Evolutionary conservation across 2,888 invertebrate species (phyloP).

Genomic region (Blomia tropicalis): DNA sequence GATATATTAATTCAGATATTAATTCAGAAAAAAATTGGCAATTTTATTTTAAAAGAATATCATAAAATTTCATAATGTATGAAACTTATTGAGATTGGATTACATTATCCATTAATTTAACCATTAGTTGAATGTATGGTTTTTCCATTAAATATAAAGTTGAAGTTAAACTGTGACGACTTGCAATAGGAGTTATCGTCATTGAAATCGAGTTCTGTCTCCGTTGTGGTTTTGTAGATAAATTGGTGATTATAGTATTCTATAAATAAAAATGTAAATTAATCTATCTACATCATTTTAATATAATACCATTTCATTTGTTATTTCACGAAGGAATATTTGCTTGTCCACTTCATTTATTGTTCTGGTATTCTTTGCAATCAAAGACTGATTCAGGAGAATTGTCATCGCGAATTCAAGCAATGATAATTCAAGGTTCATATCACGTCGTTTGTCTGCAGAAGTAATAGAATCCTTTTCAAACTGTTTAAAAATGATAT

Average conservation of each 20-base stretch:
- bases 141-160: neutral
- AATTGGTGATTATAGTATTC: neutral
- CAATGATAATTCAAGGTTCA: neutral
- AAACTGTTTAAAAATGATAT: neutral
- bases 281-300: neutral
- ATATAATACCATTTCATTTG: conserved; percentile 15
- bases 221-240: neutral
- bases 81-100: conserved; percentile 4
- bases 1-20: too few relatives aligned
- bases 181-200: neutral
- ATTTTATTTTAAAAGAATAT: too few relatives aligned
- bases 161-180: neutral
- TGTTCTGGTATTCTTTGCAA: neutral
- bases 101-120: conserved; percentile 7
- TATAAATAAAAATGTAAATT: neutral
- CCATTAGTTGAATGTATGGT: neutral
- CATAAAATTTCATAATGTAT: too few relatives aligned
- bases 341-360: conserved; percentile 15
- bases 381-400: neutral
- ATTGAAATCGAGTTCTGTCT: neutral
- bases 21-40: too few relatives aligned
- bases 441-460: too few relatives aligned
- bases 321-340: conserved; percentile 20
- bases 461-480: conserved; percentile 13
- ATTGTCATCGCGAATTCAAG: neutral